Evolutionary conservation across 1,140 invertebrate species (phyloP), one percentile per base, ranked within the genome.

Genomic region (Scaptomyza pallida): DNA sequence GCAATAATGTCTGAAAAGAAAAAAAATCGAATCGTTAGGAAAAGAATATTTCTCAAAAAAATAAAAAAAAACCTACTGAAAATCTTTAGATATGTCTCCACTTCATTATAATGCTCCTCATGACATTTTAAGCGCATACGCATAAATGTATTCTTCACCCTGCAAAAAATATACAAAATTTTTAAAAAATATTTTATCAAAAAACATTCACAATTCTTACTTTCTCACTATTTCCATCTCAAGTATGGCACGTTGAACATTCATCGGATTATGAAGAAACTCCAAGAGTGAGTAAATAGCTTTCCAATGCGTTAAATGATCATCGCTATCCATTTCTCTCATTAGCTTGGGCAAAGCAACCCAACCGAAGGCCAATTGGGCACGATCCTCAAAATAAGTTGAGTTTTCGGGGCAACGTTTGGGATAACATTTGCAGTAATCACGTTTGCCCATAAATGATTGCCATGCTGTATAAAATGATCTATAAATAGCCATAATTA

Each of bases 301-400:
- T 4, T 50, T 72, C 81, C 85, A 90, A 12, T 83, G 81, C 1
- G 75, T 78, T 10, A 78, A 5, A 2, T 23, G 21, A 5, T 64
- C 48, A 17, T 89, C 78, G 51, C 89, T 89, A 13, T 83, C 60
- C 54, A 90, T 52, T 61, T 90, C 78, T 6, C 64, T 63, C 59
- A 89, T 55, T 1, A 90, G 44, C 15, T 90, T 90, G n/a, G 89
- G 89, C 21, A 90, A 16, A 0, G 89, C 81, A 44, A 72, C 68
- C 17, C 45, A 65, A 4, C 89, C 89, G 17, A 88, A 90, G 4
- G 89, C 89, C 70, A 90, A 52, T 48, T 90, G 37, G 0, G 89
- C 76, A 1, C 89, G 72, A 75, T 90, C 85, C 0, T 69, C 47
- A 15, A 90, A 75, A 40, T 89, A 78, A 0, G 56, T 75, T 3